Conservation (phyloP, 2,888 invertebrate species). For the Gymnocheta viridis region DNA sequence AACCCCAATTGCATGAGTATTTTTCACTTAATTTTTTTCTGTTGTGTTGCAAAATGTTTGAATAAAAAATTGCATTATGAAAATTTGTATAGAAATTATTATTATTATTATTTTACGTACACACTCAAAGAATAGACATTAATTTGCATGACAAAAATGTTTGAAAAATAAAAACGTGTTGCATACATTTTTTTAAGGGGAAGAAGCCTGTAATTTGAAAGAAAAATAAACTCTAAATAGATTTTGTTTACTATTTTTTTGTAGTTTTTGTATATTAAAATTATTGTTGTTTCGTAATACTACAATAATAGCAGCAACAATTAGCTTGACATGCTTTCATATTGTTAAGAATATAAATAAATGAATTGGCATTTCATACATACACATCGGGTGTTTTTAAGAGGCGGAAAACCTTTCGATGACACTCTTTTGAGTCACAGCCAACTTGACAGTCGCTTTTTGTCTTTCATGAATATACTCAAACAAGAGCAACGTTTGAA, state of each 20-base stretch:
- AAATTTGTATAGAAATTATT: slow-evolving; percentile 54
- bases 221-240: slow-evolving; percentile 26
- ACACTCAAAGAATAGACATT: slow-evolving; percentile 60
- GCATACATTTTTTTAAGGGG: slow-evolving; percentile 14
- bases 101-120: slow-evolving; percentile 33
- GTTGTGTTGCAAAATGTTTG: slow-evolving; percentile 47
- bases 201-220: slow-evolving; percentile 23
- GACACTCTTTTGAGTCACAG: too few species aligned
- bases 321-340: slow-evolving; percentile 67
- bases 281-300: slow-evolving; percentile 44
- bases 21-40: too few species aligned
- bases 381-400: neutral
- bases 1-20: slow-evolving; percentile 58
- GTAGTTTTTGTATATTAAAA: slow-evolving; percentile 10
- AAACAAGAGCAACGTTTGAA: too few species aligned
- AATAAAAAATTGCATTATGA: slow-evolving; percentile 56
- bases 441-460: too few species aligned
- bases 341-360: slow-evolving; percentile 63
- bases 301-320: slow-evolving; percentile 61
- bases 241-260: neutral
- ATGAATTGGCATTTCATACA: slow-evolving; percentile 41
- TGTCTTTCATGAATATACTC: too few species aligned
- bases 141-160: slow-evolving; percentile 64
- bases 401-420: too few species aligned
- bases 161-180: slow-evolving; percentile 21